Percentiles rank a stretch among this genome's conserved stretches.
phyloP scores from a whole-genome alignment of 2,797 vertebrate species.

The Gephyroberyx darwinii region DNA sequence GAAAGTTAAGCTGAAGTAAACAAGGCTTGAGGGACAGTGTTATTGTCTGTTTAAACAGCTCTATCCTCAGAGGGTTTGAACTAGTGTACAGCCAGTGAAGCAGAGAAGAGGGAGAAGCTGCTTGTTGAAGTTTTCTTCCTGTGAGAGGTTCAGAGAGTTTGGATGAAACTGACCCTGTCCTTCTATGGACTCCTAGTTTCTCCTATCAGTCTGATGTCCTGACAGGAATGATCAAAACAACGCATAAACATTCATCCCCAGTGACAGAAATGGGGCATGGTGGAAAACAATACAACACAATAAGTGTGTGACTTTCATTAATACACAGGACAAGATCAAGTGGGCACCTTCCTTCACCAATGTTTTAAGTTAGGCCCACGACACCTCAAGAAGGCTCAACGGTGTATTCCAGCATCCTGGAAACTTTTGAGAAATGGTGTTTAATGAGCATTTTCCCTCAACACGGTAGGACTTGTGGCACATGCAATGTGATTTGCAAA shows the following conservation, averaged over 20 bases:
- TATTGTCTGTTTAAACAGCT: slow-evolving; percentile 68
- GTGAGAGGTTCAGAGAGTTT: slow-evolving; percentile 36
- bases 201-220: slow-evolving; percentile 26
- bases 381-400: no score
- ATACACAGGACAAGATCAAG: no score
- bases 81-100: slow-evolving; percentile 39
- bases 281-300: neutral
- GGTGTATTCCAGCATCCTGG: neutral
- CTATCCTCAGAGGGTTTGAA: slow-evolving; percentile 45
- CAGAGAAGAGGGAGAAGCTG: slow-evolving; percentile 31
- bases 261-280: neutral
- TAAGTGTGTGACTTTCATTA: slow-evolving; percentile 9
- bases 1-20: slow-evolving; percentile 64
- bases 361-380: no score
- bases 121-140: slow-evolving; percentile 34
- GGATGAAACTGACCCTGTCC: slow-evolving; percentile 40
- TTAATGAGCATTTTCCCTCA: neutral
- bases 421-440: neutral
- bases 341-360: no score
- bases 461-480: neutral
- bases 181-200: slow-evolving; percentile 33
- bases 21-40: slow-evolving; percentile 48
- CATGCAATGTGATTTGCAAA: neutral
- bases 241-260: slow-evolving; percentile 31
- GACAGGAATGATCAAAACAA: slow-evolving; percentile 46